phyloP scores from a whole-genome alignment of 2,797 vertebrate genomes.

The Hozukius guyotensis region DNA sequence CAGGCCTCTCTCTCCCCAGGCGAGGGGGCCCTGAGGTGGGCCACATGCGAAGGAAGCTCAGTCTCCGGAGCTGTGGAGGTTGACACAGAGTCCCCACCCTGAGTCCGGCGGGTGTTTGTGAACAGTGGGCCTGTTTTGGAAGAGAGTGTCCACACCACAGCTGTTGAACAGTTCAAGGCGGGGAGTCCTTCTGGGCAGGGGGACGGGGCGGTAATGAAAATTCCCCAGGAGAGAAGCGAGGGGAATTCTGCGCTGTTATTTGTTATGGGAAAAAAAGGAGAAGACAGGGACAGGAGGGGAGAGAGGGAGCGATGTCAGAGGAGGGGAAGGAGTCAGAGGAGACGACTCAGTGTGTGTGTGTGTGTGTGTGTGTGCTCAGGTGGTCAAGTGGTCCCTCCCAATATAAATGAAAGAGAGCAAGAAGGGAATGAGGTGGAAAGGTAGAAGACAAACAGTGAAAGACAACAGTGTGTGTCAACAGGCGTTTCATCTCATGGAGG shows the following conservation, averaged over 20 bases:
- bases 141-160: conserved; percentile 79
- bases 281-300: conserved; percentile 78
- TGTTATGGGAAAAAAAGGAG: conserved; percentile 84
- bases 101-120: conserved; percentile 73
- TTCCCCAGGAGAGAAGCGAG: conserved; percentile 80
- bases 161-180: conserved; percentile 83
- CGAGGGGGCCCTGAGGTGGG: conserved; percentile 46
- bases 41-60: conserved; percentile 53
- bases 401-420: conserved; percentile 55
- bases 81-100: conserved; percentile 77
- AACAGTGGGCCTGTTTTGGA: conserved; percentile 80
- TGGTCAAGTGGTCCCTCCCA: conserved; percentile 58
- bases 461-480: conserved; percentile 64
- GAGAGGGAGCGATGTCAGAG: conserved; percentile 61
- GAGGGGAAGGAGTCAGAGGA: conserved; percentile 54
- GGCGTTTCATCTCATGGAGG: conserved; percentile 64
- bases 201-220: conserved; percentile 82
- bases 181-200: conserved; percentile 80
- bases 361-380: conserved; percentile 26
- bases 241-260: conserved; percentile 83
- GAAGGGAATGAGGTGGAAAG: conserved; percentile 53
- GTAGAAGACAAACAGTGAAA: conserved; percentile 53
- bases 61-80: conserved; percentile 63
- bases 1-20: conserved; percentile 54
- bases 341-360: conserved; percentile 37